A percentile compares a stretch with the other conserved stretches of the same genome.
Evolutionary conservation across 2,888 invertebrate genomes (phyloP).

Genomic region (Oligia latruncula): DNA sequence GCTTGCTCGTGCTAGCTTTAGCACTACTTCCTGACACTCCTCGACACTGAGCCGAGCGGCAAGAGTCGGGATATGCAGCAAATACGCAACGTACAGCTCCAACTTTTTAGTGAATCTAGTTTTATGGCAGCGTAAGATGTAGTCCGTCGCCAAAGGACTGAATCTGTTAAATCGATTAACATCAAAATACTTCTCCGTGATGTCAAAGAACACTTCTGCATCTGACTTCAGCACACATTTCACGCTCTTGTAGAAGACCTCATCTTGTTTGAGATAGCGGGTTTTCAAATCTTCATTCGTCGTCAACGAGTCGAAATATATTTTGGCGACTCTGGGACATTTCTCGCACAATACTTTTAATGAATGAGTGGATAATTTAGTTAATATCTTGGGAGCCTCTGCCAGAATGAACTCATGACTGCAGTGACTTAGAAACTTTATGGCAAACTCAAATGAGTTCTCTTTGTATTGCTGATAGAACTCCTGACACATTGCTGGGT

Average conservation of each 20-base stretch:
- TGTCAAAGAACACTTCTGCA: slow-evolving; percentile 72
- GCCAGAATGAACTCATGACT: slow-evolving; percentile 69
- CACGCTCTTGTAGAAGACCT: slow-evolving; percentile 69
- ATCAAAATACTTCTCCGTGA: slow-evolving; percentile 75
- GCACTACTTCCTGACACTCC: slow-evolving; percentile 74
- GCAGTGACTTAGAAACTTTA: slow-evolving; percentile 75
- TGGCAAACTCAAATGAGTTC: slow-evolving; percentile 67
- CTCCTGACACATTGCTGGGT: slow-evolving; percentile 70
- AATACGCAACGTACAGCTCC: slow-evolving; percentile 74
- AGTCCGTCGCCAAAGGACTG: slow-evolving; percentile 69
- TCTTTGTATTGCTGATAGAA: slow-evolving; percentile 78
- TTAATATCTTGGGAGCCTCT: slow-evolving; percentile 70
- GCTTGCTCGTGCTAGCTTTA: slow-evolving; percentile 74
- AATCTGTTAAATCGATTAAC: slow-evolving; percentile 53
- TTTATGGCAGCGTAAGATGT: slow-evolving; percentile 74
- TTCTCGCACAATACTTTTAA: slow-evolving; percentile 77
- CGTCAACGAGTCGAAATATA: slow-evolving; percentile 73
- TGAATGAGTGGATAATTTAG: slow-evolving; percentile 73
- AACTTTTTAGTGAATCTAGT: slow-evolving; percentile 72
- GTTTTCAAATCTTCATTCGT: slow-evolving; percentile 62
- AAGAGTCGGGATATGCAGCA: slow-evolving; percentile 74
- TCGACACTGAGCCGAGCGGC: slow-evolving; percentile 71
- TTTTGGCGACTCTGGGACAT: slow-evolving; percentile 71
- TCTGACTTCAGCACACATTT: slow-evolving; percentile 74
- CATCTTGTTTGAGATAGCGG: slow-evolving; percentile 63